These are phyloP conservation scores for Anthopleura xanthogrammica DNA, from an alignment of 92 coral and sea anemone genomes.

Conservation along the genomic window DNA sequence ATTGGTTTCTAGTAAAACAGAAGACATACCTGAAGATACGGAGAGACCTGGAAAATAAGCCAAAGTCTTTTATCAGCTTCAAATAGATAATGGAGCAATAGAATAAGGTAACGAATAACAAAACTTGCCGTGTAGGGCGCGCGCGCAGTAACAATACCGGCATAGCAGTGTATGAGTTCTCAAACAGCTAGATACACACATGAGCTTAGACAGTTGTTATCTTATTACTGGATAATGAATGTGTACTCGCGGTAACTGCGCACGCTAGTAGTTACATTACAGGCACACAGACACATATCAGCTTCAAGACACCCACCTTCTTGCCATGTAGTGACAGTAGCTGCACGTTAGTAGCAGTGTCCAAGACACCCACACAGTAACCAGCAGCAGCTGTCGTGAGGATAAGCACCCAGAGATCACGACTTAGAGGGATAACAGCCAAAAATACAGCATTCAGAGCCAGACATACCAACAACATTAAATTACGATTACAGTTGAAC, in stretches of 20 bases:
- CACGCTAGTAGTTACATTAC: no score
- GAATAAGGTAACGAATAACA: no score
- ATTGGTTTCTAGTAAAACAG: background rate
- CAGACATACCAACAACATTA: conserved; percentile 67
- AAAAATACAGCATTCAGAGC: conserved; percentile 71
- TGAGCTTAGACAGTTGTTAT: no score
- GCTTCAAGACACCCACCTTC: conserved; percentile 63
- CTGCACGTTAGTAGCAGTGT: conserved; percentile 90
- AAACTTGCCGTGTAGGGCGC: no score
- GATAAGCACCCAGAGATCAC: conserved; percentile 81
- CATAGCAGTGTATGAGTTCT: no score
- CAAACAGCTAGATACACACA: no score
- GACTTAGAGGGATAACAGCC: conserved; percentile 75
- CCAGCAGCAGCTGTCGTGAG: conserved; percentile 88
- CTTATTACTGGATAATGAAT: no score
- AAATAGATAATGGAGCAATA: no score
- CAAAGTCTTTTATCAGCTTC: background rate
- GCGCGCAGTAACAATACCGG: no score
- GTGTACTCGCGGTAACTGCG: no score
- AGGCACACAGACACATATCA: no score
- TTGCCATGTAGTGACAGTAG: conserved; percentile 79
- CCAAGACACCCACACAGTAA: conserved; percentile 84
- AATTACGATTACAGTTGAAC: conserved; percentile 73
- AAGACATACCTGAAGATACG: conserved; percentile 41
- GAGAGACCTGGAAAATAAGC: conserved; percentile 37